Conservation (phyloP, 1,140 invertebrate species). For the Drosophila watanabei region DNA sequence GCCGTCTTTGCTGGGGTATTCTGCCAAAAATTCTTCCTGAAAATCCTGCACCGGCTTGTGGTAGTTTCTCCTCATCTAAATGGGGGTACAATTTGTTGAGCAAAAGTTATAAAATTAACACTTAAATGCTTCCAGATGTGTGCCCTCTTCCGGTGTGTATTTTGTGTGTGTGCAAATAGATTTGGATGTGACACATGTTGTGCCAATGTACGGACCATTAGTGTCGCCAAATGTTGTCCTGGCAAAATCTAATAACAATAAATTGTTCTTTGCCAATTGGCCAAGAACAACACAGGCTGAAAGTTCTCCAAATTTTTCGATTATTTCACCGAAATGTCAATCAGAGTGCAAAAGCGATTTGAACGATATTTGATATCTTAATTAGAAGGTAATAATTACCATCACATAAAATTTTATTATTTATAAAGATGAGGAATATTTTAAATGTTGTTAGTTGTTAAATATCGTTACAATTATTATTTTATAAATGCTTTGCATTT, state of each 20-base stretch:
- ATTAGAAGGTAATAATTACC: neutral
- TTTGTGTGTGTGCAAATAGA: conserved; percentile 15
- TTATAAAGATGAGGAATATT: too few relatives aligned
- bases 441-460: neutral
- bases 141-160: neutral
- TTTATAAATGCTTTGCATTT: neutral
- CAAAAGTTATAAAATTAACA: conserved; percentile 63
- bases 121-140: conserved; percentile 71
- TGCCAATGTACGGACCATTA: conserved; percentile 35
- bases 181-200: conserved; percentile 41
- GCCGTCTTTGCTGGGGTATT: conserved; percentile 1
- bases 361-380: neutral
- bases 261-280: conserved; percentile 67
- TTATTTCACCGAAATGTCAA: conserved; percentile 25
- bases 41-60: conserved; percentile 16
- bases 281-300: conserved; percentile 35
- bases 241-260: conserved; percentile 63
- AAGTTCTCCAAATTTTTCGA: neutral
- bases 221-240: conserved; percentile 33
- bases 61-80: conserved; percentile 36
- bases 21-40: conserved; percentile 16
- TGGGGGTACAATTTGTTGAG: conserved; percentile 38
- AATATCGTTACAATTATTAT: neutral
- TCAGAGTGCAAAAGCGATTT: neutral
- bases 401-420: too few relatives aligned